Evolutionary conservation across 2,888 invertebrate species (phyloP).

Genomic region (Tiphia femorata): DNA sequence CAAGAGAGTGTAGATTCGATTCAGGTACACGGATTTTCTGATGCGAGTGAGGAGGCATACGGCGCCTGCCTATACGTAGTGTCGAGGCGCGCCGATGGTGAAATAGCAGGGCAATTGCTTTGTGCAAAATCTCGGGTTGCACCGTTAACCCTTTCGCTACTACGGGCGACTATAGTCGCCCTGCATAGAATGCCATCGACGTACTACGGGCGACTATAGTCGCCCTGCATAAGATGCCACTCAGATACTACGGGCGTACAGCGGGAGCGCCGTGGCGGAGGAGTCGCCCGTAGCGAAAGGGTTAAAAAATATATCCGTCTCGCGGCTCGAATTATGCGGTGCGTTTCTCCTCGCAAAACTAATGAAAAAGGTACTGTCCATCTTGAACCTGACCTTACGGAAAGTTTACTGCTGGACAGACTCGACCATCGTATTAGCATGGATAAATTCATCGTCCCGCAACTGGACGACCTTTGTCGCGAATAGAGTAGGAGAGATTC

Average conservation of each 20-base stretch:
- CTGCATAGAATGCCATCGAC: too few relatives aligned
- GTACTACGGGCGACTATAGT: too few relatives aligned
- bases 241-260: too few relatives aligned
- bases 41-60: not conserved
- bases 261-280: too few relatives aligned
- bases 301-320: not conserved
- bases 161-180: too few relatives aligned
- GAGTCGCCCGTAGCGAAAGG: too few relatives aligned
- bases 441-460: not conserved
- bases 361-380: not conserved
- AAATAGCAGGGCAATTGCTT: not conserved
- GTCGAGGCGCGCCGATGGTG: not conserved
- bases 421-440: not conserved
- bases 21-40: not conserved
- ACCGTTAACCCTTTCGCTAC: too few relatives aligned
- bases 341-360: conserved; percentile 8
- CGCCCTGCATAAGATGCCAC: too few relatives aligned
- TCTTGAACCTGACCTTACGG: not conserved
- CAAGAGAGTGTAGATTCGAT: not conserved
- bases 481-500: not conserved
- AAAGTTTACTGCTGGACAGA: not conserved
- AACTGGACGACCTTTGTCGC: not conserved
- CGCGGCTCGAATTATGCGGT: conserved; percentile 7
- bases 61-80: not conserved
- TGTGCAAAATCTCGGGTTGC: not conserved